Conservation (phyloP, 2,113 vertebrate species). For the Ramphastos sulfuratus region DNA sequence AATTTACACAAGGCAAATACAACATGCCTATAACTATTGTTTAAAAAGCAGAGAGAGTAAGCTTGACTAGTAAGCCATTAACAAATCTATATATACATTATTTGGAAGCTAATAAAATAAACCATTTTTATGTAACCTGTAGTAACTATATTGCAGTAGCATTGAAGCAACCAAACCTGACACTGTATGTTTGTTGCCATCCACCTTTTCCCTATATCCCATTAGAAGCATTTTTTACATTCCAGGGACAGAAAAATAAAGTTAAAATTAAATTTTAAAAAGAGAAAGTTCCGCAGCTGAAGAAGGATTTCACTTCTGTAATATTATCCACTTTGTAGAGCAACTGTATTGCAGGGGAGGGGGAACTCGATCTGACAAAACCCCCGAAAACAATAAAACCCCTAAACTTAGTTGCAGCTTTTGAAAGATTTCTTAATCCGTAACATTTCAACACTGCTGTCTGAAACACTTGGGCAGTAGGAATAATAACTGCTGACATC, state of each 20-base stretch:
- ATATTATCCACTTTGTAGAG: constrained; percentile 37
- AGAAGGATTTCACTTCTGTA: constrained; percentile 45
- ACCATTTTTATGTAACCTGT: constrained; percentile 55
- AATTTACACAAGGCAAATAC: constrained; percentile 80
- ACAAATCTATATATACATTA: constrained; percentile 67
- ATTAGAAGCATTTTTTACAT: constrained; percentile 12
- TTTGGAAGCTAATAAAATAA: constrained; percentile 71
- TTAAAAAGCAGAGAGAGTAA: constrained; percentile 74
- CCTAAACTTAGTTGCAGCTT: not conserved
- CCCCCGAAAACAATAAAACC: not conserved
- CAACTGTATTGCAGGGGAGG: not conserved
- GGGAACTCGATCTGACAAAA: not conserved
- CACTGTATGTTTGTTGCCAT: constrained; percentile 37
- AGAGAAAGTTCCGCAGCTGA: not conserved
- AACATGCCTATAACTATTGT: constrained; percentile 77
- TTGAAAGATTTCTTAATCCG: constrained; percentile 7
- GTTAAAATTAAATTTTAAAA: not conserved
- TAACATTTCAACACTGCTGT: constrained; percentile 36
- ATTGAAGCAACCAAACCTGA: constrained; percentile 58
- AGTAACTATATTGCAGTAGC: constrained; percentile 66
- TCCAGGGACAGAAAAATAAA: not conserved
- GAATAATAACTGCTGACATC: constrained; percentile 24
- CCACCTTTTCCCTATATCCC: constrained; percentile 31
- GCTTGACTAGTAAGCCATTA: constrained; percentile 71
- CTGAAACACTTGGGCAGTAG: constrained; percentile 51